Conservation (phyloP, 2,113 vertebrate genomes). For the Notarius lentiginosus region DNA sequence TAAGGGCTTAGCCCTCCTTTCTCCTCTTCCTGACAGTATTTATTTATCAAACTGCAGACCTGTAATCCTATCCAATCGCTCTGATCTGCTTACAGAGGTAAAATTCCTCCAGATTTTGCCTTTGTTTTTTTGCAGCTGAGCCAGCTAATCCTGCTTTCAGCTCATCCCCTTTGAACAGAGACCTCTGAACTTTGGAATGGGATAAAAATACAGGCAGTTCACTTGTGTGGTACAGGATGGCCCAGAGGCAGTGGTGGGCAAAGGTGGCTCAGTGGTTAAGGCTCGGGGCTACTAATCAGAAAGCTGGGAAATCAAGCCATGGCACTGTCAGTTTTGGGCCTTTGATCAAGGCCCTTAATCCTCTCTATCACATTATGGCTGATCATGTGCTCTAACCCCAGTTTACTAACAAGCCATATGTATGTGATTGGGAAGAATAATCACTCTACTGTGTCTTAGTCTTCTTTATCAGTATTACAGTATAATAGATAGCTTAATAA, state of each 20-base stretch:
- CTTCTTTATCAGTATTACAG: background rate
- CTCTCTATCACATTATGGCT: background rate
- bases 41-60: slow-evolving; percentile 62
- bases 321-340: background rate
- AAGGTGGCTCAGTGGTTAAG: background rate
- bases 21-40: slow-evolving; percentile 57
- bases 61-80: slow-evolving; percentile 60
- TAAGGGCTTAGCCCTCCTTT: slow-evolving; percentile 60
- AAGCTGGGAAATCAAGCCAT: background rate
- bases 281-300: slow-evolving; percentile 5
- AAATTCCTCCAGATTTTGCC: slow-evolving; percentile 57
- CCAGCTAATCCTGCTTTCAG: slow-evolving; percentile 56
- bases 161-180: slow-evolving; percentile 60
- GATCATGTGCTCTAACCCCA: background rate
- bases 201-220: slow-evolving; percentile 48
- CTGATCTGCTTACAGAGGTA: slow-evolving; percentile 51
- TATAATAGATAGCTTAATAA: slow-evolving; percentile 17
- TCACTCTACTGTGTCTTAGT: background rate
- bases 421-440: background rate
- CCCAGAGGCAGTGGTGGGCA: background rate
- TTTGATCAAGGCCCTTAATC: background rate
- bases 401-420: background rate
- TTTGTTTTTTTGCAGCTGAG: slow-evolving; percentile 48
- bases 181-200: slow-evolving; percentile 57
- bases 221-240: background rate